These are phyloP conservation scores for Hoplodrina ambigua DNA, from an alignment of 2,888 invertebrate genomes.

Conservation along the genomic window DNA sequence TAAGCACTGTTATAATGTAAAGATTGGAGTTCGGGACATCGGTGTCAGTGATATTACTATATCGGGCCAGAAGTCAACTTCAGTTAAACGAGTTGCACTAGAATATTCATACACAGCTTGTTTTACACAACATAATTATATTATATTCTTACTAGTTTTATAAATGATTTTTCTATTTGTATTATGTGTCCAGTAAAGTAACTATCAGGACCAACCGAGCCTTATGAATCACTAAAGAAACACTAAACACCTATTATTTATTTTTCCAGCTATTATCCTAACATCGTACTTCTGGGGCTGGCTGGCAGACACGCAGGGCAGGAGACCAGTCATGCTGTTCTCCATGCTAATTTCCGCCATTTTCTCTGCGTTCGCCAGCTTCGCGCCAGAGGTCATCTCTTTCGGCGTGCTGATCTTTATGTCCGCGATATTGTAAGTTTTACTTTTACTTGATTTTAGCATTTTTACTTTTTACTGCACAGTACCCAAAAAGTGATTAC, in stretches of 20 bases:
- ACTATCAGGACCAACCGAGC: no score
- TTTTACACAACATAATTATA: no score
- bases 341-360: conserved; percentile 88
- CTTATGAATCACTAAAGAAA: background rate
- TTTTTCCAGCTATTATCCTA: conserved; percentile 90
- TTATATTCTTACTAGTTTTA: no score
- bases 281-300: conserved; percentile 96
- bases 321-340: conserved; percentile 90
- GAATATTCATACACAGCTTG: no score
- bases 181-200: no score
- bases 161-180: no score
- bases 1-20: conserved; percentile 66
- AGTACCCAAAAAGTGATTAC: no score
- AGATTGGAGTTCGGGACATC: background rate
- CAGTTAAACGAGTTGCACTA: no score
- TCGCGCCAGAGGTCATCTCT: conserved; percentile 90
- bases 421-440: conserved; percentile 92
- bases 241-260: background rate
- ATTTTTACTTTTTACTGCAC: background rate
- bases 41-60: background rate
- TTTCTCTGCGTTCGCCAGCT: conserved; percentile 90
- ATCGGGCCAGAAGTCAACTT: no score
- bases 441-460: no score
- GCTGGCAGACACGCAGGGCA: conserved; percentile 94
- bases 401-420: conserved; percentile 91